phyloP scores from a whole-genome alignment of 2,113 vertebrate species.

The Ctenodactylus gundi region DNA sequence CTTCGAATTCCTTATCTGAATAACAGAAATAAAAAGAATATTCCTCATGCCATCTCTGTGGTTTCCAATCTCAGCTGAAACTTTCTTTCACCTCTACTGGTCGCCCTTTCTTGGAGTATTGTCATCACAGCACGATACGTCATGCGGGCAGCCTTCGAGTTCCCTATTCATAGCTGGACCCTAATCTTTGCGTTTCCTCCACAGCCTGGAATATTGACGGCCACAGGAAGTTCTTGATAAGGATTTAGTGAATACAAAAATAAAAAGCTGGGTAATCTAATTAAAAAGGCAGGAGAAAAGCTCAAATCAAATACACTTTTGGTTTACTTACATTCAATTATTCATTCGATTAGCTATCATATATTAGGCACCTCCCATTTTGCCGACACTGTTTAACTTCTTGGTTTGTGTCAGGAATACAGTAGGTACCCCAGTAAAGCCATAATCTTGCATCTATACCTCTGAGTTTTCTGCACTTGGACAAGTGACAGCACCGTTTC shows the following conservation, averaged over 20 bases:
- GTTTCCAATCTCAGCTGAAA: not conserved
- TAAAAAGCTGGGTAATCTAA: not conserved
- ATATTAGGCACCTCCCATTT: not conserved
- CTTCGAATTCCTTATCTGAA: not conserved
- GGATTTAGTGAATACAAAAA: not conserved
- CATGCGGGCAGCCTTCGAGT: too few relatives aligned
- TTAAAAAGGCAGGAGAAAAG: not conserved
- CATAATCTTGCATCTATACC: not conserved
- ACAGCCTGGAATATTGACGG: too few relatives aligned
- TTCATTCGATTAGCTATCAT: not conserved
- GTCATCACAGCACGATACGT: fast-evolving
- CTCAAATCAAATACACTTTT: not conserved
- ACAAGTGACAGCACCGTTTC: not conserved
- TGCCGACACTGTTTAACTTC: not conserved
- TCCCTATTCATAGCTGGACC: too few relatives aligned
- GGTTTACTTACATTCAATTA: not conserved
- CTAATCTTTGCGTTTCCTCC: too few relatives aligned
- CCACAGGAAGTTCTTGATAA: fast-evolving
- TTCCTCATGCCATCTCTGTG: not conserved
- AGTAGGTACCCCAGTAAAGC: not conserved
- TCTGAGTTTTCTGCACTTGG: not conserved
- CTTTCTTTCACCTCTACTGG: fast-evolving
- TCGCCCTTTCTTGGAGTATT: not conserved
- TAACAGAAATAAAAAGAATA: not conserved
- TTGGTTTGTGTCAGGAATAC: not conserved